Evolutionary conservation across 2,113 vertebrate species (phyloP), one percentile per base, ranked within the genome.

Genomic region (Aix galericulata): DNA sequence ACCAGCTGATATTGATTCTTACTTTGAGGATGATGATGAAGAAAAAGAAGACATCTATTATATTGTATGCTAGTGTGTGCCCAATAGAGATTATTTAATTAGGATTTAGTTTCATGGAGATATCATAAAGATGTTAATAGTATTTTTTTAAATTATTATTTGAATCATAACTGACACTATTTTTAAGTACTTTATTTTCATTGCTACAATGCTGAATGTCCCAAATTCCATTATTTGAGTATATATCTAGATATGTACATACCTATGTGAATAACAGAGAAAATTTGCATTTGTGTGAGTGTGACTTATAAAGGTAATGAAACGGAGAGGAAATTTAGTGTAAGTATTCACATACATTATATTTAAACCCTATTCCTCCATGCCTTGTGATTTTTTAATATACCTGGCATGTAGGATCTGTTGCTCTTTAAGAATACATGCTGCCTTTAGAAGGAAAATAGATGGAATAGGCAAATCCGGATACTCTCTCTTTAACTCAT

Each of bases 91-190:
- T 97, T 92, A 97, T 97, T 98, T 98, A 97, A 97, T 96, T 91
- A 91, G 92, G 88, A 97, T 94, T 97, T 98, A 95, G 97, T 98
- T 98, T 98, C 97, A 97, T 97, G 97, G 84, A 97, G 88, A 97
- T 97, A 97, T 94, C 97, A 97, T 95, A 97, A 97, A 98, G 97
- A 98, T 98, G 53, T 97, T 98, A 97, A 98, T 96, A 98, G 93
- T 98, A 98, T 98, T 98, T 98, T 98, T 98, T 91, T 98, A 98
- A 95, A 96, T 97, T 97, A 97, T 98, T 96, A 97, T 98, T 98
- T 98, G 88, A 97, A 97, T 98, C 97, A 98, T 97, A 97, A 96
- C 88, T 97, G 93, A 97, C 75, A 94, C 96, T 98, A 98, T 98
- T 98, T 98, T 98, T 97, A 97, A 98, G 97, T 96, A 95, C 80